These are phyloP conservation scores for Ia io DNA, from an alignment of 2,113 vertebrate genomes.

Conservation along the genomic window DNA sequence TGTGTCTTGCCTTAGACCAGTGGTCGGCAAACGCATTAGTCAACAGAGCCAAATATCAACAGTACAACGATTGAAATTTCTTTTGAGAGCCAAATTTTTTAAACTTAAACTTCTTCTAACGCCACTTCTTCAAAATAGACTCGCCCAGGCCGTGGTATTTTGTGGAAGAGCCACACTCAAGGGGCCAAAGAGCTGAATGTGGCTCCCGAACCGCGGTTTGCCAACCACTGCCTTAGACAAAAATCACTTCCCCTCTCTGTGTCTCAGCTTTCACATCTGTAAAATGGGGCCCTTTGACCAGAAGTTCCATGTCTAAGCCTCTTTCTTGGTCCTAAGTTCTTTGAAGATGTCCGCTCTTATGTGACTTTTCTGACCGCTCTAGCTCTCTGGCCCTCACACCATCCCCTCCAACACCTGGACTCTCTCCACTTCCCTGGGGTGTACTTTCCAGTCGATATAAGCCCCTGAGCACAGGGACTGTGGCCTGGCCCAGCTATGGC, in stretches of 20 bases:
- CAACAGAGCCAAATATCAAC: too few species aligned
- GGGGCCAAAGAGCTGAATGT: too few species aligned
- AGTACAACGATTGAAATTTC: too few species aligned
- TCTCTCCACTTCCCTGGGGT: not conserved
- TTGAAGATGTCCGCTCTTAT: not conserved
- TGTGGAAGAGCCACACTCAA: not conserved
- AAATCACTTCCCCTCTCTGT: not conserved
- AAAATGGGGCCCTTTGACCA: not conserved
- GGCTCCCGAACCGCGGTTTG: too few species aligned
- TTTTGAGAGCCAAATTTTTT: too few species aligned
- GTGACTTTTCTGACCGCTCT: not conserved
- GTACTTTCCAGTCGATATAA: fast-evolving
- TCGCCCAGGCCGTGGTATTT: too few species aligned
- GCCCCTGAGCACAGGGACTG: not conserved
- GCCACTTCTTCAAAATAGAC: too few species aligned
- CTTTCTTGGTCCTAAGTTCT: not conserved
- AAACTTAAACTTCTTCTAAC: too few species aligned
- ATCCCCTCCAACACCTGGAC: not conserved
- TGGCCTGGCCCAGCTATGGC: not conserved
- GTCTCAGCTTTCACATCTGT: not conserved
- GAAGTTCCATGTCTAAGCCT: not conserved
- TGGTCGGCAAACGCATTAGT: too few species aligned
- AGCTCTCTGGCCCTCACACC: not conserved
- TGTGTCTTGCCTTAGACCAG: too few species aligned
- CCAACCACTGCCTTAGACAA: too few species aligned